These are phyloP conservation scores for Cochlearius cochlearius DNA, from an alignment of 2,113 vertebrate genomes.

Conservation along the genomic window DNA sequence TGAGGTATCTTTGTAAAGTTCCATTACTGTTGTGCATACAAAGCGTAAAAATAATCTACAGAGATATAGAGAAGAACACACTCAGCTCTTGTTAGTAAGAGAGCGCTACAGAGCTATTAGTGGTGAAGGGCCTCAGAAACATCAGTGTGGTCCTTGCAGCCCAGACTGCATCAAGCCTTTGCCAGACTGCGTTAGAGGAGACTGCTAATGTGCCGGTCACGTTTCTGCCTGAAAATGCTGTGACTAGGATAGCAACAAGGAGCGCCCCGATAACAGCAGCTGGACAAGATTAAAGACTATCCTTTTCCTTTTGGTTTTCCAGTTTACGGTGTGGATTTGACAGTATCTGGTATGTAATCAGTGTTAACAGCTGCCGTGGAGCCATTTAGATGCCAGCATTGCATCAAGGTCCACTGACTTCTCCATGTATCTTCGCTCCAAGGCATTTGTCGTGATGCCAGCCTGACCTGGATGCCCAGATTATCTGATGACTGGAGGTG, in stretches of 20 bases:
- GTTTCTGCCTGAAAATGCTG: neutral
- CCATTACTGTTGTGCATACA: neutral
- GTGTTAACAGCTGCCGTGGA: neutral
- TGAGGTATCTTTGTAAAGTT: neutral
- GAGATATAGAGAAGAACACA: neutral
- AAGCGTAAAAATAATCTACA: neutral
- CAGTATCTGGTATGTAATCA: neutral
- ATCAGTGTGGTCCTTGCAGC: neutral
- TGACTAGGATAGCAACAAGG: neutral
- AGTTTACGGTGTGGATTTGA: neutral
- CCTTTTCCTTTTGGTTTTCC: neutral
- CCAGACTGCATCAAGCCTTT: neutral
- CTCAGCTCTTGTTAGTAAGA: neutral
- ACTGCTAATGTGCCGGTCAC: neutral
- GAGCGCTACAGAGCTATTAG: neutral
- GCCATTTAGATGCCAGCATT: neutral
- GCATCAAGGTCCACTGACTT: neutral
- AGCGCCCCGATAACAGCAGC: neutral
- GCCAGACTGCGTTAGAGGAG: neutral
- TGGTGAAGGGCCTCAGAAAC: neutral
- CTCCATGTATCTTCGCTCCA: accelerated
- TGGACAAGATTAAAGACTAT: neutral
- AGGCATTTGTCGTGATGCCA: neutral
- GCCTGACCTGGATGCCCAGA: neutral
- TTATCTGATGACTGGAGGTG: neutral